Evolutionary conservation across 2,797 vertebrate genomes (phyloP), one percentile per base, ranked within the genome.

Genomic region (Glossophaga mutica): DNA sequence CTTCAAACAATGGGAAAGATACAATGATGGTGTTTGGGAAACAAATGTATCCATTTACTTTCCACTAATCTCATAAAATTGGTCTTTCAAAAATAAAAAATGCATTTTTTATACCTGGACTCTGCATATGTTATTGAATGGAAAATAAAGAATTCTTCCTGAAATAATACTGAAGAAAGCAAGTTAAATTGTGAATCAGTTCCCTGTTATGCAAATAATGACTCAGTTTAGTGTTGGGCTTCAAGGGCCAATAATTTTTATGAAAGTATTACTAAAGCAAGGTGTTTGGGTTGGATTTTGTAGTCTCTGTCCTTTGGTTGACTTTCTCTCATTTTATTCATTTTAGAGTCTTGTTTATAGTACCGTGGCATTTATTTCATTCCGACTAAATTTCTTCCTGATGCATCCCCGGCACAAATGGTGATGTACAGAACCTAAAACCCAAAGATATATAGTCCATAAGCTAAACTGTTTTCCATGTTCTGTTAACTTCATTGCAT

Each of bases 281-380:
- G 86, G 76, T 94, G 34, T 52, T 96, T 97, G 86, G 55, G 52
- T 97, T 87, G 94, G 94, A 96, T 89, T 94, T 95, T 62, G 34
- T 90, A 76, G 11, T 67, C 50, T 71, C 0, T 97, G 74, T 67
- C 85, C 71, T 79, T 97, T 96, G 87, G 93, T 95, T 96, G 94
- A 96, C 93, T 95, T 88, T 87, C 34, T 46, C 79, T 97, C 8
- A 24, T 78, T 93, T 79, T 82, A 39, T 65, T 79, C 57, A 11
- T 91, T 90, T 94, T 57, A 82, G 59, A 92, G 29, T 71, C 77
- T 91, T 94, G 62, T 88, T 96, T 95, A 91, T 82, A 70, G 11
- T 79, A 70, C 78, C n/a, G 22, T 81, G 57, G 87, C 74, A 37
- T 92, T 68, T 55, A 34, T 79, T 91, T 90, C 29, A 55, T 94